Evolutionary conservation across 2,888 invertebrate genomes (phyloP), one percentile per base, ranked within the genome.

Genomic region (Macaria notata): DNA sequence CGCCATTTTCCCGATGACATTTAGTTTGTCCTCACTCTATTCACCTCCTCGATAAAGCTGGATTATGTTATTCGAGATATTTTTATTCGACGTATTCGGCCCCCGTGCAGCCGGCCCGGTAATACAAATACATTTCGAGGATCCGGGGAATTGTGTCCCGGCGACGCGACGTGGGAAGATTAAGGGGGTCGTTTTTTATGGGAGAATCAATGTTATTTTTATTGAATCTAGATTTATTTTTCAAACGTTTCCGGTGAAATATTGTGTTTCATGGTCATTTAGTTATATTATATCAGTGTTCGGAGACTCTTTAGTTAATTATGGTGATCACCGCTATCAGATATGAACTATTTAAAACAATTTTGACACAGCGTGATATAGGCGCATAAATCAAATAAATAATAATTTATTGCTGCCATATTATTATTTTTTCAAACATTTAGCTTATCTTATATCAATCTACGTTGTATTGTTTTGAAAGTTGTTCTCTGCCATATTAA

Each of bases 21-120:
- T 81, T 83, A 79, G 77, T 82, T 81, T 81, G 76, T 76, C 71
- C 67, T 63, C 60, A 63, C 65, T 66, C 67, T 72, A 73, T 62
- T 69, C 64, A 63, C 64, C 65, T 63, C 67, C 61, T 65, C 65
- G 65, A 72, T 71, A 71, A 71, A 68, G 63, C 64, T 60, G 63
- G 68, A 76, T 78, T 75, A 75, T 68, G 70, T 65, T 75, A 72
- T 73, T 75, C 72, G 54, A 63, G 64, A 72, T 69, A 67, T 63
- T 58, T 64, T 45, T 46, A 60, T 36, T 36, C 33, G 33, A 6
- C 33, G 41, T 9, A 41, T 60, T 62, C 54, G 36, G 56, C 54
- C 54, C 44, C 49, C 52, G 52, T 54, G 43, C 57, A 55, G 59
- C 50, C 46, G 54, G 56, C 49, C 49, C 51, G 43, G 52, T 56